Conservation (phyloP, 2,113 vertebrate genomes). For the Vulpes ferrilata region DNA sequence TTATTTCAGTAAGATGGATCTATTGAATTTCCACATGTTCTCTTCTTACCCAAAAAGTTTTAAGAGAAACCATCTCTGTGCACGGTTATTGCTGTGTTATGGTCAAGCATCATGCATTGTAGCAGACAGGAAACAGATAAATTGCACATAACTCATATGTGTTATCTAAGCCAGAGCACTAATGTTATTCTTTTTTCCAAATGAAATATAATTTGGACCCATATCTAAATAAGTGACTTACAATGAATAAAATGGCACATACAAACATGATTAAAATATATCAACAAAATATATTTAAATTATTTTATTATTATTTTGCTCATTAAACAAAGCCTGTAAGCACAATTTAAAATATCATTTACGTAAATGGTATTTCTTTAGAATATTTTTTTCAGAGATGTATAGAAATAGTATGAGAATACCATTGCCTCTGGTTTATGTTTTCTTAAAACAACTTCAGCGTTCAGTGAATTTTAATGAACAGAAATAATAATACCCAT, state of each 20-base stretch:
- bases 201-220: background rate
- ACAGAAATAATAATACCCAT: background rate
- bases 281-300: background rate
- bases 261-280: background rate
- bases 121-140: background rate
- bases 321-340: background rate
- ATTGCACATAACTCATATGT: background rate
- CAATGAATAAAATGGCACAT: background rate
- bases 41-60: background rate
- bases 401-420: background rate
- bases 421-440: background rate
- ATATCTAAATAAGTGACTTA: background rate
- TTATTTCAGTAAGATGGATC: background rate
- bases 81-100: background rate
- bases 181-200: background rate
- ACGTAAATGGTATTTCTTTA: background rate
- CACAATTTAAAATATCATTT: background rate
- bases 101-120: background rate
- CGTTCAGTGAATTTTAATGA: slow-evolving; percentile 25
- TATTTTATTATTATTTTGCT: background rate
- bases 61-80: background rate
- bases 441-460: slow-evolving; percentile 4
- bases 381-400: slow-evolving; percentile 1
- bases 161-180: background rate
- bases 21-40: background rate